Evolutionary conservation across 2,797 vertebrate species (phyloP).

Genomic region (Peromyscus attwateri): DNA sequence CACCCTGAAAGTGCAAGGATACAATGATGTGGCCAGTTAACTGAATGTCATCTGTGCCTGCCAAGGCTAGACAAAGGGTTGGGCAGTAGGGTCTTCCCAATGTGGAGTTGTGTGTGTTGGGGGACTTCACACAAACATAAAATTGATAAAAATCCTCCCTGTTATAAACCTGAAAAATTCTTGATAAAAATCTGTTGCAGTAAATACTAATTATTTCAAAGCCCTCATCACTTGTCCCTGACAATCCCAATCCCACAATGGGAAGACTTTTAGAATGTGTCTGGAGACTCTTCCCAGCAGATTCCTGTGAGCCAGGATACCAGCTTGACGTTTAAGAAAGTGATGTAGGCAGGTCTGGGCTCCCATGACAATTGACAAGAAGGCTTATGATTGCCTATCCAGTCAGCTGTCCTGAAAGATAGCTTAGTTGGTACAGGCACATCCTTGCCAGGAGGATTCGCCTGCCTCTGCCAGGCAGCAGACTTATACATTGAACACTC

Average conservation of each 20-base stretch:
- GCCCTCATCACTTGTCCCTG: not conserved
- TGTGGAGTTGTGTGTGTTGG: not conserved
- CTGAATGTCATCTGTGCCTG: not conserved
- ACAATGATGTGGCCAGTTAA: not conserved
- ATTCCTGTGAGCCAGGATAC: not conserved
- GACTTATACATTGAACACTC: not conserved
- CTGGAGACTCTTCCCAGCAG: not conserved
- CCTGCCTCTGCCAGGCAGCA: too few relatives aligned
- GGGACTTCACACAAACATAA: not conserved
- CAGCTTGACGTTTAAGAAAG: not conserved
- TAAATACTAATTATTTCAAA: not conserved
- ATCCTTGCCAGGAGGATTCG: not conserved
- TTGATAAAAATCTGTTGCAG: not conserved
- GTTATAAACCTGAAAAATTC: not conserved
- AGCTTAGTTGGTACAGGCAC: not conserved
- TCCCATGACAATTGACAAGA: not conserved
- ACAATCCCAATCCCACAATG: not conserved
- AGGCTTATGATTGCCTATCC: not conserved
- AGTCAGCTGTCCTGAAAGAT: not conserved
- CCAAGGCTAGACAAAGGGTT: not conserved
- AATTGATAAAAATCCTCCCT: not conserved
- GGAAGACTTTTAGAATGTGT: not conserved
- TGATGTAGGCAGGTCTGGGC: not conserved
- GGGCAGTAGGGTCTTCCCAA: fast-evolving
- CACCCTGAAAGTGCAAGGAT: too few relatives aligned